A percentile compares a stretch with the other conserved stretches of the same genome.
Evolutionary conservation across 2,797 vertebrate genomes (phyloP).

Genomic region (Enteromius trimaculatus): DNA sequence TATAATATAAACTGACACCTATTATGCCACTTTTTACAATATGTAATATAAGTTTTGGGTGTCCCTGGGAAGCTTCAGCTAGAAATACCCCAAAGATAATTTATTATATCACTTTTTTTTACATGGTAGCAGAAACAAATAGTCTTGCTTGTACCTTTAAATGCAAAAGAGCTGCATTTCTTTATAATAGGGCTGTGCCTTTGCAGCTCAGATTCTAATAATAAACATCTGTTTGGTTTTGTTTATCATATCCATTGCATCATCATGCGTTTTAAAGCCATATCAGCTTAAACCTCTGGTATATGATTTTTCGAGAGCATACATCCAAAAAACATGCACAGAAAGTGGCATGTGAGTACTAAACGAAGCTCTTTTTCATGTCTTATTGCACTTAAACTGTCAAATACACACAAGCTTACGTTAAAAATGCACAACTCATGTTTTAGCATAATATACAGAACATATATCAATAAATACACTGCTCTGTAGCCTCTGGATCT

Average conservation of each 20-base stretch:
- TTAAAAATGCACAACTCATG: too few species aligned
- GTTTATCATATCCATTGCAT: neutral
- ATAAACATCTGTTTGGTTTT: neutral
- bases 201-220: neutral
- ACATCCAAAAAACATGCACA: too few species aligned
- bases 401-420: too few species aligned
- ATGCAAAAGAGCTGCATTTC: neutral
- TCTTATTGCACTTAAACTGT: too few species aligned
- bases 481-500: too few species aligned
- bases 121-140: neutral
- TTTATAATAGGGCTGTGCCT: neutral
- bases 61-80: neutral
- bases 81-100: neutral
- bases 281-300: too few species aligned
- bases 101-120: neutral
- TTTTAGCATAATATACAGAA: too few species aligned
- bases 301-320: too few species aligned
- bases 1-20: neutral
- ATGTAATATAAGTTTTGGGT: neutral
- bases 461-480: too few species aligned
- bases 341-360: too few species aligned
- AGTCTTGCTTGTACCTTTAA: neutral
- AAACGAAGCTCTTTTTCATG: too few species aligned
- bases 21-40: neutral
- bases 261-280: too few species aligned